Evolutionary conservation across 2,888 invertebrate species (phyloP).

Genomic region (Andrena trimmerana): DNA sequence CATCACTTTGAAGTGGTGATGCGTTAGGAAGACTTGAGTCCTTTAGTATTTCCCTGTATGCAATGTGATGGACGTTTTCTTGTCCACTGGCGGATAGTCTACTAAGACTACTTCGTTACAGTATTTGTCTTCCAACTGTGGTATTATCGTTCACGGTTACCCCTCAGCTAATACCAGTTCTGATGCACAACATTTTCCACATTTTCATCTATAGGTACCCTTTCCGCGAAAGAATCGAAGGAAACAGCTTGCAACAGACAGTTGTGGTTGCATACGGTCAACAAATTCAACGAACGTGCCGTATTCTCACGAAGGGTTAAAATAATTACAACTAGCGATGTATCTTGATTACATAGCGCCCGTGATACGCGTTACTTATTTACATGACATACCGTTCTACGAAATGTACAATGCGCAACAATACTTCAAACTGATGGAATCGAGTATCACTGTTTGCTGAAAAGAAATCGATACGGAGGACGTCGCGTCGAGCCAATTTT

Average conservation of each 20-base stretch:
- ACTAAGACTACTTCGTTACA: too few relatives aligned
- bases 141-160: too few relatives aligned
- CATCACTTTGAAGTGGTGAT: background rate
- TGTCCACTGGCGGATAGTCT: too few relatives aligned
- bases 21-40: too few relatives aligned
- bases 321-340: conserved; percentile 21
- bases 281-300: background rate
- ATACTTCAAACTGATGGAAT: background rate
- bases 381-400: conserved; percentile 1
- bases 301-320: conserved; percentile 27
- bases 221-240: background rate
- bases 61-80: too few relatives aligned
- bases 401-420: background rate
- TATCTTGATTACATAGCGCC: conserved; percentile 25
- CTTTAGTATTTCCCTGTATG: too few relatives aligned
- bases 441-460: background rate
- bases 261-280: conserved; percentile 2
- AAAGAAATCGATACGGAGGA: background rate
- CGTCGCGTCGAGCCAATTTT: background rate
- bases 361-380: conserved; percentile 27
- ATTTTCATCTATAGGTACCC: background rate
- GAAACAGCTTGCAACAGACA: background rate
- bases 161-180: too few relatives aligned
- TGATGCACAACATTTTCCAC: background rate
- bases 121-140: too few relatives aligned